Evolutionary conservation across 1,140 invertebrate genomes (phyloP), one percentile per base, ranked within the genome.

Genomic region (Meloidogyne chitwoodi): DNA sequence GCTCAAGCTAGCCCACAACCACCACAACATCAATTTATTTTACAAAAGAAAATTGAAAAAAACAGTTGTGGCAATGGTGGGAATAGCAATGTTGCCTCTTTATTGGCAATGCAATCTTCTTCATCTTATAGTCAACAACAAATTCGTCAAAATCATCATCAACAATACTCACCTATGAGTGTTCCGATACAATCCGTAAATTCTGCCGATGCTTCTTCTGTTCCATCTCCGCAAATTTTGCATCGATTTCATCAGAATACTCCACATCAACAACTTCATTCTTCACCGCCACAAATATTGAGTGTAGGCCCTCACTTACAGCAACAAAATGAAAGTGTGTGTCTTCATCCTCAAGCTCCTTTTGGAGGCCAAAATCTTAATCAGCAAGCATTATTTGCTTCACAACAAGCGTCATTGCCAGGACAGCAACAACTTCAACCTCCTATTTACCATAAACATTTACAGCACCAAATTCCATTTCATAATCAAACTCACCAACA

Each of bases 401-500:
- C 48, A n/a, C 48, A 56, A n/a, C 48, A 56, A 56, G n/a, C 48
- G 48, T 56, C 48, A 56, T 56, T 56, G 48, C 48, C 48, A 56
- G 48, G 48, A 5, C 48, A 56, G n/a, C 48, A 56, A 22, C 48
- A 56, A 56, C 48, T 56, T 56, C 68, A 44, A 70, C 31, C 41
- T 69, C 68, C 44, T 22, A 44, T 56, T 31, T 31, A 29, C 29
- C 67, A 38, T 14, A 38, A 38, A 24, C 19, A 56, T 6, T 38
- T 38, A 24, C 71, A 74, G 26, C 62, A 69, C 12, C 62, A 69
- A 70, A 8, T 74, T n/a, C 24, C 38, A 19, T 74, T 70, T 44
- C 12, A 56, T 44, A 44, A 44, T 16, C 68, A 44, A n/a, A 26
- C 56, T 16, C 27, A 19, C 10, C 71, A 27, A 73, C 41, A 27